Evolutionary conservation across 1,140 invertebrate species (phyloP).

Genomic region (Drosophila suzukii): DNA sequence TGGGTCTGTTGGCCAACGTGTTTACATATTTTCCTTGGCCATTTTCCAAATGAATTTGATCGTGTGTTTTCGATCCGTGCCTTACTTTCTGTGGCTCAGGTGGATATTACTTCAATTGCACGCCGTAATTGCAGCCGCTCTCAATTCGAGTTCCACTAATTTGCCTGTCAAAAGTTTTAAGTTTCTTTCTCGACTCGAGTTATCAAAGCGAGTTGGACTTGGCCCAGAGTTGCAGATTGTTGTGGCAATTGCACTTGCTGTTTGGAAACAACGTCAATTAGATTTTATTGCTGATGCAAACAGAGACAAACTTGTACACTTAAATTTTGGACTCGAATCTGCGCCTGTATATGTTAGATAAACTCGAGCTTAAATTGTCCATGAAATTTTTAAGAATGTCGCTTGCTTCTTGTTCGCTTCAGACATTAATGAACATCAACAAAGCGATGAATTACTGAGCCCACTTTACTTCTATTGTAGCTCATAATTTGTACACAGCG

Average conservation of each 20-base stretch:
- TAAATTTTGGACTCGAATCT: slow-evolving; percentile 1
- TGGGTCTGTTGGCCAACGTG: slow-evolving; percentile 57
- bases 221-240: slow-evolving; percentile 17
- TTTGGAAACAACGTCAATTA: slow-evolving; percentile 28
- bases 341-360: background rate
- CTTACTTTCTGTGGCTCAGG: slow-evolving; percentile 44
- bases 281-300: slow-evolving; percentile 28
- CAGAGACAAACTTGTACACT: background rate
- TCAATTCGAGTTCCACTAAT: slow-evolving; percentile 61
- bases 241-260: slow-evolving; percentile 32
- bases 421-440: slow-evolving; percentile 3
- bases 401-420: slow-evolving; percentile 2
- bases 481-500: slow-evolving; percentile 15
- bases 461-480: slow-evolving; percentile 14
- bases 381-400: slow-evolving; percentile 11
- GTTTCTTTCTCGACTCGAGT: slow-evolving; percentile 34
- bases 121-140: slow-evolving; percentile 65
- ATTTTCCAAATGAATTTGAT: slow-evolving; percentile 38
- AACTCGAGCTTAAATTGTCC: slow-evolving; percentile 8
- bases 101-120: slow-evolving; percentile 34
- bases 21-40: slow-evolving; percentile 54
- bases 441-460: slow-evolving; percentile 14
- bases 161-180: slow-evolving; percentile 66
- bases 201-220: slow-evolving; percentile 30
- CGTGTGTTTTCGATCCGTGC: slow-evolving; percentile 15